Base-by-base conservation (phyloP, 2,113 vertebrate genomes). In the Gallinago undulata region DNA sequence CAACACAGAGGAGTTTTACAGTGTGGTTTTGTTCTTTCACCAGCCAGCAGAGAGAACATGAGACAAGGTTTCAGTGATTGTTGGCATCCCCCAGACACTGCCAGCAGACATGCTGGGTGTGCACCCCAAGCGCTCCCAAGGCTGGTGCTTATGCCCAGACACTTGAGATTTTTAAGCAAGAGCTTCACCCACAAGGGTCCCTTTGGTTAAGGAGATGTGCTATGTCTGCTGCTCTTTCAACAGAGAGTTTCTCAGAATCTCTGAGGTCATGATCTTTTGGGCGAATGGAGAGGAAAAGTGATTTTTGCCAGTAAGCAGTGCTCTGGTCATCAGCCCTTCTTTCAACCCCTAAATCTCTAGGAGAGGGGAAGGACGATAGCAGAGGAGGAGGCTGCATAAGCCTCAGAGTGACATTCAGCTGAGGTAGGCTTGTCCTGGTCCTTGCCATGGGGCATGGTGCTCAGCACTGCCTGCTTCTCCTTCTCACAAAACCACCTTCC, bases 111-210 rank as follows among this genome's bases (percentile, higher is more conserved):
- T 31, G 12, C 14, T 48, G n/a, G 4, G 11, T 4, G 5, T 50
- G 17, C 24, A 39, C 0, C 0, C 21, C 3, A 6, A n/a, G 8
- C 0, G 0, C 33, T 87, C 7, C 35, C 0, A 1, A 15, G 39
- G 4, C 35, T 74, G 37, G 27, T 0, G 1, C 8, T 55, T 35
- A 45, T 2, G 17, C 7, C 31, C 21, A 66, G 23, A 33, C 2
- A 1, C 22, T 15, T n/a, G 31, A 79, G 53, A 37, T 31, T 37
- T 86, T 67, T 27, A 60, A 82, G 27, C 3, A 6, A 45, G 39
- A 74, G 17, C 5, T 63, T 76, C 13, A 35, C 60, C 37, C 13
- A 33, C 21, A 25, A 19, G 2, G 19, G 6, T 79, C 13, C 11
- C 35, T 88, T 79, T 28, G 6, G 14, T 27, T 70, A 33, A 43